Percentiles rank a stretch among this genome's conserved stretches.
These are phyloP conservation scores for Leptinotarsa haldemani DNA, from an alignment of 2,888 invertebrate species.

Conservation along the genomic window DNA sequence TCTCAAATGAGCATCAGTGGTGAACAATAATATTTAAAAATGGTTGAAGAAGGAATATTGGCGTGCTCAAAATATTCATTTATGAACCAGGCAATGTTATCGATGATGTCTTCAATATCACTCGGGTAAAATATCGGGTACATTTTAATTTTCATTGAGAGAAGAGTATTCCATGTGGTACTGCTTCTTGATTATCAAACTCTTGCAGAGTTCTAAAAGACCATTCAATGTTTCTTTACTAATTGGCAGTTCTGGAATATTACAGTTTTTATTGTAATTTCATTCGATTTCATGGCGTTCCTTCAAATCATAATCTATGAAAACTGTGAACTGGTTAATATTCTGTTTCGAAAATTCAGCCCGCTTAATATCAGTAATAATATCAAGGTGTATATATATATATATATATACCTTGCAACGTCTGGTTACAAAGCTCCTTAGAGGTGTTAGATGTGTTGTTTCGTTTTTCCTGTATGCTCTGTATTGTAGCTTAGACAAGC, in stretches of 20 bases:
- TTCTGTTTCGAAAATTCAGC: constrained; percentile 17
- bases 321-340: constrained; percentile 7
- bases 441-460: too few relatives aligned
- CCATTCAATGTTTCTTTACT: constrained; percentile 26
- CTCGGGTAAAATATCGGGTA: constrained; percentile 9
- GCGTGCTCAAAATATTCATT: constrained; percentile 12
- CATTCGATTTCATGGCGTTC: constrained; percentile 23
- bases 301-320: constrained; percentile 24
- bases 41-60: neutral
- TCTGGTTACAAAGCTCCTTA: neutral
- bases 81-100: neutral
- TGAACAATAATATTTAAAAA: constrained; percentile 7
- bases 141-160: constrained; percentile 1
- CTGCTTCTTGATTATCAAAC: neutral
- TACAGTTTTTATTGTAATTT: constrained; percentile 1
- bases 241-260: constrained; percentile 22
- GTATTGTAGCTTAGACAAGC: too few relatives aligned
- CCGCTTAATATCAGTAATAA: constrained; percentile 13
- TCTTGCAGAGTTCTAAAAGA: constrained; percentile 16
- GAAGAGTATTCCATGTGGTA: constrained; percentile 8
- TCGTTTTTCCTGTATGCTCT: too few relatives aligned
- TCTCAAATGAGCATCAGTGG: constrained; percentile 12
- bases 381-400: too few relatives aligned
- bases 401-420: constrained; percentile 7
- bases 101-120: constrained; percentile 14